Base-by-base conservation (phyloP, 1,140 invertebrate species). In the Heliconius hewitsoni region DNA sequence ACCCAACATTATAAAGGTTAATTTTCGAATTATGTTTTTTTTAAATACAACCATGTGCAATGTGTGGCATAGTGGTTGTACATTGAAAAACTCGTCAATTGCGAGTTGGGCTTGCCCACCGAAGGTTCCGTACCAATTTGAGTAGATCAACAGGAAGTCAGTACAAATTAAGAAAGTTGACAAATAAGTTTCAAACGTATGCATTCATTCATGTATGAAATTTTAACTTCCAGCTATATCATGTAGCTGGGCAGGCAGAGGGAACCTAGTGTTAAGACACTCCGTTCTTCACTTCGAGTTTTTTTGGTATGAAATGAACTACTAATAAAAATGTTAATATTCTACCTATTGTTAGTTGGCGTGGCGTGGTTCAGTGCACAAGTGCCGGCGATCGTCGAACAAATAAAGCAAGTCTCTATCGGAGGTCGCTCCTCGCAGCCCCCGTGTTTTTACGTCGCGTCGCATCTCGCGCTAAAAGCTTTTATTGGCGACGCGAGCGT, bases 381-480 rank as follows among this genome's bases (percentile, higher is more conserved):
- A 57, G 50, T 3, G 11, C 23, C 23, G 23, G 57, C 57, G 57
- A 23, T 66, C 23, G 37, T 71, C 72, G 23, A 42, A 27, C 23
- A 73, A 78, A 78, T 66, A 73, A 27, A 66, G 39, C 71, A 74
- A 75, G 30, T 55, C 71, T 50, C 71, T 39, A 27, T 30, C 76
- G 30, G 19, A 73, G 71, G 55, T 57, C 55, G 8, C 55, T 8
- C 9, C 27, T 16, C 57, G 76, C 27, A 73, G 30, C 30, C 34
- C 6, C 52, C 55, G 27, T 73, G 71, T 78, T 78, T 78, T 73
- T 78, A 78, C 73, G 52, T 55, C 71, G 73, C 72, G 72, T 73
- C 72, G 71, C 76, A 46, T 57, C 46, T 73, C 77, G 23, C 57
- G 71, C 77, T 78, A 74, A 78, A 74, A 74, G 77, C 77, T 78